These are phyloP conservation scores for Trichacis sp. DNA, from an alignment of 2,888 invertebrate species.

Conservation along the genomic window DNA sequence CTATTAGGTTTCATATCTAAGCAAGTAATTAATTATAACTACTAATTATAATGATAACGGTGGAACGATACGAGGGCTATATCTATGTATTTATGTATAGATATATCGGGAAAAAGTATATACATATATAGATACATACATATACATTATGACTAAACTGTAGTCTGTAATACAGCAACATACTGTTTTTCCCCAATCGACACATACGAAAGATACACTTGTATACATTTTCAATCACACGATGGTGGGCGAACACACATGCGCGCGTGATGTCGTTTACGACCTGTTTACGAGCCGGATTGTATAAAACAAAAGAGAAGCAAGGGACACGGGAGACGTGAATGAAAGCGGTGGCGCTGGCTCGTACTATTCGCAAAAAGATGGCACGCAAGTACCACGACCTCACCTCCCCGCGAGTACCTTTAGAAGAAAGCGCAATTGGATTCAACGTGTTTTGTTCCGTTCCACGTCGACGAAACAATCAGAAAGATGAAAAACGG, in stretches of 20 bases:
- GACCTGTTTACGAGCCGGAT: constrained; percentile 45
- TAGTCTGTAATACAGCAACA: constrained; percentile 63
- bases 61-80: constrained; percentile 65
- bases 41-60: constrained; percentile 68
- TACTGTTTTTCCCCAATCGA: constrained; percentile 53
- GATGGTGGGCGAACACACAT: constrained; percentile 38
- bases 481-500: background rate
- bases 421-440: constrained; percentile 4
- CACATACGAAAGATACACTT: constrained; percentile 46
- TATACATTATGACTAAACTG: constrained; percentile 59
- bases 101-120: no score
- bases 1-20: constrained; percentile 71
- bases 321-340: constrained; percentile 23
- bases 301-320: constrained; percentile 31
- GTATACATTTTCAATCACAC: constrained; percentile 47
- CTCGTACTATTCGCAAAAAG: constrained; percentile 46
- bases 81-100: constrained; percentile 35
- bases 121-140: constrained; percentile 61
- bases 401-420: constrained; percentile 9
- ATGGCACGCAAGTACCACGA: constrained; percentile 38
- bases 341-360: constrained; percentile 42
- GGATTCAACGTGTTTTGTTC: constrained; percentile 3
- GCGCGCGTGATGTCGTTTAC: constrained; percentile 43
- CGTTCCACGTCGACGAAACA: constrained; percentile 1
- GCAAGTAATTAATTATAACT: constrained; percentile 68